Percentiles rank a stretch among this genome's conserved stretches.
Evolutionary conservation across 2,888 invertebrate genomes (phyloP).

Genomic region (Vanessa cardui): DNA sequence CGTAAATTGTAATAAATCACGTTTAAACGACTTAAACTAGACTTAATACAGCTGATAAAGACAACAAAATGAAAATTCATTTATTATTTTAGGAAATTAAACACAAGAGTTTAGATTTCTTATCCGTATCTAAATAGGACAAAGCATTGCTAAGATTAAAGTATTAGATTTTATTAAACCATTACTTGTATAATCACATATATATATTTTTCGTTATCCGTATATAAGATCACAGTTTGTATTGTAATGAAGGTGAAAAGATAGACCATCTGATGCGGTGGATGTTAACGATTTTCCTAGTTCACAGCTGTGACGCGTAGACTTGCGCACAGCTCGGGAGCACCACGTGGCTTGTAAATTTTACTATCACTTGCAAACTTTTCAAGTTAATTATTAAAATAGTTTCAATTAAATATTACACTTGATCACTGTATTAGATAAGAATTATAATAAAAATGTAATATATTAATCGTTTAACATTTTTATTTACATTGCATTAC

Average conservation of each 20-base stretch:
- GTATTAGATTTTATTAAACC: not conserved
- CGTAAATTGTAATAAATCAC: not conserved
- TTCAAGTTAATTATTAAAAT: not conserved
- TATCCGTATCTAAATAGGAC: conserved; percentile 13
- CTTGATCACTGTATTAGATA: too few species aligned
- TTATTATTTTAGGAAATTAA: not conserved
- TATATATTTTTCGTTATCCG: not conserved
- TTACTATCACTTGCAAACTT: conserved; percentile 24
- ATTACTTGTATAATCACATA: not conserved
- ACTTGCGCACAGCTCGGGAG: conserved; percentile 64
- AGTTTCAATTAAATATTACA: not conserved
- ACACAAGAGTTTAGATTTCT: not conserved
- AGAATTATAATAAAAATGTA: too few species aligned
- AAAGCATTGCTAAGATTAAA: not conserved
- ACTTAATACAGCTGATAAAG: not conserved
- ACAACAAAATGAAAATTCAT: too few species aligned
- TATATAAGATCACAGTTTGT: not conserved
- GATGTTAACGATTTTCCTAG: conserved; percentile 76
- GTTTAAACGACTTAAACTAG: not conserved
- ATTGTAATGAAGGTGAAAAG: conserved; percentile 26
- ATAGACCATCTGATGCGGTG: conserved; percentile 52
- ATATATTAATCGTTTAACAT: too few species aligned
- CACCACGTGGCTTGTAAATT: conserved; percentile 63
- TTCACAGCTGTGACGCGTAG: conserved; percentile 71
- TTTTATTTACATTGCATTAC: not conserved